Evolutionary conservation across 2,113 vertebrate species (phyloP).

Genomic region (Plestiodon gilberti): DNA sequence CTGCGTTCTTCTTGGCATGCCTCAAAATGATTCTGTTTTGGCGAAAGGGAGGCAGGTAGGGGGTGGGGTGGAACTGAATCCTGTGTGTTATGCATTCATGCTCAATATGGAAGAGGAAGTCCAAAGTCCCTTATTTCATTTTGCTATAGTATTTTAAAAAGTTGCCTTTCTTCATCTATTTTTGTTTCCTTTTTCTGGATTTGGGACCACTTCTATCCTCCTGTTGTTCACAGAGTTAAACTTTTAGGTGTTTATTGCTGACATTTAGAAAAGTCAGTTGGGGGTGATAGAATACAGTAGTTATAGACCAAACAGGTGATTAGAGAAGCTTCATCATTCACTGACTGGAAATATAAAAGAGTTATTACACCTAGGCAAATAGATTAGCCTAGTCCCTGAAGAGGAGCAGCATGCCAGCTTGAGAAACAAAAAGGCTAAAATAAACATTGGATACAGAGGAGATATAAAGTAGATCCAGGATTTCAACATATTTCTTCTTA

Average conservation of each 20-base stretch:
- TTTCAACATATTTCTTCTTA: conserved; percentile 48
- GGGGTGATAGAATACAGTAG: conserved; percentile 31
- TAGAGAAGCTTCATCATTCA: conserved; percentile 61
- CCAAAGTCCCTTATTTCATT: neutral
- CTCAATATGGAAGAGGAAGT: neutral
- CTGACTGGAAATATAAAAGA: conserved; percentile 34
- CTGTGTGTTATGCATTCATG: neutral
- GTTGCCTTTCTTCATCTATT: neutral
- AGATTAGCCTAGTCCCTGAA: conserved; percentile 27
- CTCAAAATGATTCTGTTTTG: neutral
- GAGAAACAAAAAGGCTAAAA: conserved; percentile 41
- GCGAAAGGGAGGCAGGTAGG: neutral
- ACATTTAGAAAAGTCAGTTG: conserved; percentile 26
- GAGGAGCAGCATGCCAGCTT: conserved; percentile 29
- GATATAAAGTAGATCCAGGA: conserved; percentile 28
- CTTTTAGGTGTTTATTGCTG: neutral
- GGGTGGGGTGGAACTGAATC: neutral
- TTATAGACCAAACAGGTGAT: conserved; percentile 53
- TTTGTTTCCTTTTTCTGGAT: neutral
- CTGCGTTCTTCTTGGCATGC: neutral
- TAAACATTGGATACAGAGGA: conserved; percentile 51
- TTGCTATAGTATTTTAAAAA: neutral
- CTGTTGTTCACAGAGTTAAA: neutral
- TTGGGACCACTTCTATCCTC: neutral
- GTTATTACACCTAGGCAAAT: conserved; percentile 37